Base-by-base conservation (phyloP, 2,797 vertebrate species). In the Chaunax sp. region DNA sequence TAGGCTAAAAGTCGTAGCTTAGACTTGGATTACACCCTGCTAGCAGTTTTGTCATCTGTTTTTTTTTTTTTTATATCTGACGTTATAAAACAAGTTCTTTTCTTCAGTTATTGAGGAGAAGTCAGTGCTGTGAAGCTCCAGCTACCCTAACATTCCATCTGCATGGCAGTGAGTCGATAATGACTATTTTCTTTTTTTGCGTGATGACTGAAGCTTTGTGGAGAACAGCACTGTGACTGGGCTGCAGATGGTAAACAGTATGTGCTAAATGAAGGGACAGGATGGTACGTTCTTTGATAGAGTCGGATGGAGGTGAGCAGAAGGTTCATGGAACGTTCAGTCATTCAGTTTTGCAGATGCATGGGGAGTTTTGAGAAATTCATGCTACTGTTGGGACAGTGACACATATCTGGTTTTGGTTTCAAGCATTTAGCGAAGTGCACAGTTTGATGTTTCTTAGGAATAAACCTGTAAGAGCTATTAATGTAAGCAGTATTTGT, bases 211-310 rank as follows among this genome's bases (percentile, higher is more conserved):
- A 69, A 72, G 64, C 65, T 61, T 55, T 23, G 50, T 33, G 49
- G 18, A 6, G 12, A 35, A 8, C 75, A n/a, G 44, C 20, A 3
- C 35, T 45, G 59, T 64, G 54, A n/a, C 37, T 9, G 12, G 16
- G 54, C 72, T 35, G 15, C 33, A 41, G 77, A 63, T 35, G 81
- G 81, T 46, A 2, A n/a, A 55, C 47, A 46, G 87, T 33, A 88
- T 8, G 87, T 92, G 71, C 59, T 28, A 69, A 58, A 55, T 19
- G 80, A 85, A 72, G 82, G 86, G 43, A 25, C 46, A 33, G 41
- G 49, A 44, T 28, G 6, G 69, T n/a, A 19, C 3, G 55, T 45
- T 9, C 8, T 60, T 46, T 44, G 40, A 51, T 18, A 52, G 60
- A 37, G 18, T 20, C 38, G 1, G 67, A 49, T 12, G 55, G n/a